phyloP scores from a whole-genome alignment of 2,888 invertebrate genomes.

The Terebella lapidaria region DNA sequence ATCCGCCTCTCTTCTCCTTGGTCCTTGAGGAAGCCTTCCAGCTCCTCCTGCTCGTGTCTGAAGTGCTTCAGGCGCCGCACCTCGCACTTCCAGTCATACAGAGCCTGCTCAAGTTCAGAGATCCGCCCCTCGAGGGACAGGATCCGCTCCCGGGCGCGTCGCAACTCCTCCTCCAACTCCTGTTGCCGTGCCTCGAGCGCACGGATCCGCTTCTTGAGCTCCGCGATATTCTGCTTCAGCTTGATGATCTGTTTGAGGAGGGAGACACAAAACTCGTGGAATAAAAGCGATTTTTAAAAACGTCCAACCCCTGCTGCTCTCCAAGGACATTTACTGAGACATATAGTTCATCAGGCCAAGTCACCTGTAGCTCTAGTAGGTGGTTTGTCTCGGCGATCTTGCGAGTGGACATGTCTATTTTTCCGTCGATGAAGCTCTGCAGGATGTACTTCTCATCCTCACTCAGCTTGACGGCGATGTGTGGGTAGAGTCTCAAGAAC shows the following conservation, averaged over 20 bases:
- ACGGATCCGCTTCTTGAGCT: neutral
- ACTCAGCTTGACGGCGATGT: conserved; percentile 23
- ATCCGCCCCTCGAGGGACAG: conserved; percentile 1
- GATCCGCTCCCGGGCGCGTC: conserved; percentile 1
- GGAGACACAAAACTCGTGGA: too few species aligned
- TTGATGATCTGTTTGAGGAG: neutral
- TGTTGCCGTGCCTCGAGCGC: neutral
- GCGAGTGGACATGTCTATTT: conserved; percentile 11
- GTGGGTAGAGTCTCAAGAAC: conserved; percentile 19
- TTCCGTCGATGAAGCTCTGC: conserved; percentile 23
- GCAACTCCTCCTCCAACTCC: neutral
- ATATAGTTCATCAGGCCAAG: too few species aligned
- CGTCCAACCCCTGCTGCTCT: too few species aligned
- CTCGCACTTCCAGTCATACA: conserved; percentile 1
- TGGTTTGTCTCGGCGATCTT: conserved; percentile 7
- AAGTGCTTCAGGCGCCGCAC: conserved; percentile 13
- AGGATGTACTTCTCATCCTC: conserved; percentile 25
- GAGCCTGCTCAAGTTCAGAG: conserved; percentile 4
- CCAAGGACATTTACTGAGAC: too few species aligned
- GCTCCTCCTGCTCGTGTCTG: conserved; percentile 10
- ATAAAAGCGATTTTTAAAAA: too few species aligned
- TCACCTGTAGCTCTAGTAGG: too few species aligned
- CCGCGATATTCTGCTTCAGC: neutral
- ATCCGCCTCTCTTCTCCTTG: conserved; percentile 2
- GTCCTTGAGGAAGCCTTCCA: conserved; percentile 4